A percentile compares a stretch with the other conserved stretches of the same genome.
Conservation (phyloP, 2,888 invertebrate species). For the Polyommatus iphigenia region DNA sequence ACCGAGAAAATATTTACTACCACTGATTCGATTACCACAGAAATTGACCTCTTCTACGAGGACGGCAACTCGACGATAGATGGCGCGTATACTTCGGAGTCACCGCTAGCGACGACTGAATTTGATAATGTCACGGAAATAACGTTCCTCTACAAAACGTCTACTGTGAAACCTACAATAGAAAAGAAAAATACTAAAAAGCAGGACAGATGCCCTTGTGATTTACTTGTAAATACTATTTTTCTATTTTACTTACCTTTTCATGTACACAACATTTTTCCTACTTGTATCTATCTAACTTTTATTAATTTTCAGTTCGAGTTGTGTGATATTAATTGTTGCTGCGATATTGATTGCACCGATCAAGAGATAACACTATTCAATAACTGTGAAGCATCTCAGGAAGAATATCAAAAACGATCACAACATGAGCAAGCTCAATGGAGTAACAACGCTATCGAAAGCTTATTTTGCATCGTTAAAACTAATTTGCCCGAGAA, state of each 20-base stretch:
- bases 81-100: slow-evolving; percentile 53
- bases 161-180: slow-evolving; percentile 47
- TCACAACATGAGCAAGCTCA: slow-evolving; percentile 45
- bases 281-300: not conserved
- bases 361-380: slow-evolving; percentile 81
- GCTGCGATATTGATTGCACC: slow-evolving; percentile 89
- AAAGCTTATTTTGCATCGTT: slow-evolving; percentile 63
- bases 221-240: slow-evolving; percentile 60
- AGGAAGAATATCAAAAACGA: slow-evolving; percentile 30
- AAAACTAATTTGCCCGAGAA: slow-evolving; percentile 63
- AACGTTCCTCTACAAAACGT: slow-evolving; percentile 55
- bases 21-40: slow-evolving; percentile 54
- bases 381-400: slow-evolving; percentile 73
- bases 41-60: slow-evolving; percentile 63
- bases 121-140: slow-evolving; percentile 67
- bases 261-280: not conserved
- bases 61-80: slow-evolving; percentile 59
- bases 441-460: slow-evolving; percentile 43
- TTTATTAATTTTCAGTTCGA: slow-evolving; percentile 66
- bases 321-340: slow-evolving; percentile 90
- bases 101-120: slow-evolving; percentile 53
- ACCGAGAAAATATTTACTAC: slow-evolving; percentile 45
- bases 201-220: slow-evolving; percentile 56
- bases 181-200: slow-evolving; percentile 48
- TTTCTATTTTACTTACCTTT: not conserved